These are phyloP conservation scores for Ancistrus triradiatus DNA, from an alignment of 2,113 vertebrate species.

Conservation along the genomic window DNA sequence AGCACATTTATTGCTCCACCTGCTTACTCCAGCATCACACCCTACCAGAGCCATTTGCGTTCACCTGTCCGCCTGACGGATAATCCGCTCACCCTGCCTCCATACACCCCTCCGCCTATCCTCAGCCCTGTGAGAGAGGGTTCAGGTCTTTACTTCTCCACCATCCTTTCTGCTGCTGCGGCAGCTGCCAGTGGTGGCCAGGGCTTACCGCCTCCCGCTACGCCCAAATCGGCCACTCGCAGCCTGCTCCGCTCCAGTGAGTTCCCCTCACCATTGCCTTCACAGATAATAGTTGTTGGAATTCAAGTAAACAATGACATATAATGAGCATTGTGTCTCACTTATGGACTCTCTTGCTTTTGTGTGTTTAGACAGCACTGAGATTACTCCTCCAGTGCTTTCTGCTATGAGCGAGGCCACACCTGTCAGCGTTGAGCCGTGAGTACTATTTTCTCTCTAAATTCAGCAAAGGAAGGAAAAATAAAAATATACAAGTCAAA, in stretches of 20 bases:
- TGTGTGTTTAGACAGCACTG: constrained; percentile 79
- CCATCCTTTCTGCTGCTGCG: constrained; percentile 80
- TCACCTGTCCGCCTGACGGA: constrained; percentile 88
- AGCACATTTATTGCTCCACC: constrained; percentile 87
- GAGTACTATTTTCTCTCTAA: too few species aligned
- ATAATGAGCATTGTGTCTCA: not conserved
- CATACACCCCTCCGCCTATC: constrained; percentile 95
- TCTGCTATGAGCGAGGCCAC: constrained; percentile 87
- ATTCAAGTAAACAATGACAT: too few species aligned
- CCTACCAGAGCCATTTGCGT: constrained; percentile 94
- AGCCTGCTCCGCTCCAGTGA: constrained; percentile 92
- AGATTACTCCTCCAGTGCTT: constrained; percentile 90
- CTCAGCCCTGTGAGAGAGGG: constrained; percentile 96
- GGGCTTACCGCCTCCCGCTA: constrained; percentile 79
- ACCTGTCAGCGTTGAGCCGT: constrained; percentile 97
- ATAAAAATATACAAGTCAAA: too few species aligned
- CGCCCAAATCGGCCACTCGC: constrained; percentile 89
- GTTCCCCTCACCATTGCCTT: constrained; percentile 53
- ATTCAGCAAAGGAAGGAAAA: too few species aligned
- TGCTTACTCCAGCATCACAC: constrained; percentile 88
- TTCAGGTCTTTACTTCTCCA: constrained; percentile 95
- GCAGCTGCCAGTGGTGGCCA: constrained; percentile 59
- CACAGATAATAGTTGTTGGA: too few species aligned
- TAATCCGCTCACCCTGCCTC: constrained; percentile 85
- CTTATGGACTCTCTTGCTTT: constrained; percentile 9